Percentiles rank a stretch among this genome's conserved stretches.
phyloP scores from a whole-genome alignment of 2,888 invertebrate species.

The Rhamphomyia laevipes region DNA sequence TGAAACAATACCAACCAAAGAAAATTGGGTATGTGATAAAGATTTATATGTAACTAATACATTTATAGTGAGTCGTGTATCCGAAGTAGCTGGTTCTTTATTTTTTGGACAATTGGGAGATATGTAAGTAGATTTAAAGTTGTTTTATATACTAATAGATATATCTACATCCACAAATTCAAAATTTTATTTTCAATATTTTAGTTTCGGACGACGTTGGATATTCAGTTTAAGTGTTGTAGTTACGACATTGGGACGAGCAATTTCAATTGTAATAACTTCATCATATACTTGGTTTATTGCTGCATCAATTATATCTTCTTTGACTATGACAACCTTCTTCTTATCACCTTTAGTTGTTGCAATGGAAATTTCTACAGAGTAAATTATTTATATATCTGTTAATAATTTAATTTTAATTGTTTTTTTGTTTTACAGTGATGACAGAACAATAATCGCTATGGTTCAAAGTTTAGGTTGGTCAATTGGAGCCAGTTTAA shows the following conservation, averaged over 20 bases:
- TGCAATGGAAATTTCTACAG: constrained; percentile 43
- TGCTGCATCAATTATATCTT: constrained; percentile 36
- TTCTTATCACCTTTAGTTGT: constrained; percentile 42
- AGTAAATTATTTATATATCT: constrained; percentile 21
- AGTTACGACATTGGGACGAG: constrained; percentile 36
- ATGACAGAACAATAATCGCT: constrained; percentile 40
- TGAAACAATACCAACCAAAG: constrained; percentile 40
- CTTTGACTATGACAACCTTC: constrained; percentile 37
- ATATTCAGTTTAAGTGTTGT: constrained; percentile 41
- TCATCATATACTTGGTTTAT: constrained; percentile 37
- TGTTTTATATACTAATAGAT: too few species aligned
- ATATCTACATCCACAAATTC: too few species aligned
- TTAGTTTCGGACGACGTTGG: constrained; percentile 40
- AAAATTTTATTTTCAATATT: not conserved
- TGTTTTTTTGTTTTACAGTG: constrained; percentile 19
- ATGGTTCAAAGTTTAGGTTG: constrained; percentile 42
- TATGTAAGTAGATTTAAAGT: constrained; percentile 36
- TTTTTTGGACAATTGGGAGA: constrained; percentile 46
- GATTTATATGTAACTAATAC: constrained; percentile 43
- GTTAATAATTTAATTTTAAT: too few species aligned
- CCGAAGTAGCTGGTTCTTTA: constrained; percentile 44
- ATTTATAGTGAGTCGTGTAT: constrained; percentile 41
- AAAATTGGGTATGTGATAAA: constrained; percentile 46
- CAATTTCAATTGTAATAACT: constrained; percentile 34
- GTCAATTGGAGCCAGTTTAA: constrained; percentile 40